Conservation (phyloP, 2,888 invertebrate genomes). For the Leuctra nigra region DNA sequence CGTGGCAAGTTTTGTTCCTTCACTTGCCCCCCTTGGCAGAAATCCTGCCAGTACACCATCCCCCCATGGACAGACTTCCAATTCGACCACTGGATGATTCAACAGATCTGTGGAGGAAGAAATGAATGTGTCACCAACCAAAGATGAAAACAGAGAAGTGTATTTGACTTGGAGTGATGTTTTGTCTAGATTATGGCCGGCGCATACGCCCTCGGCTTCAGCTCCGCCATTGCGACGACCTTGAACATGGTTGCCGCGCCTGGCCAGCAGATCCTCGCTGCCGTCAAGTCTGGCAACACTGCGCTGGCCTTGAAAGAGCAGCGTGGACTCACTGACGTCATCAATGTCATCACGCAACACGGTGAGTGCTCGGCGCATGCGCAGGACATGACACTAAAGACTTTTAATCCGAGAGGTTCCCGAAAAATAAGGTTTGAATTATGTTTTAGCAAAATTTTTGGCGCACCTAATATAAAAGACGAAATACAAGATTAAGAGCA, state of each 20-base stretch:
- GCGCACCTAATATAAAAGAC: background rate
- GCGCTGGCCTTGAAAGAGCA: conserved; percentile 48
- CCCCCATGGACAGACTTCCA: no score
- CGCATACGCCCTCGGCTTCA: conserved; percentile 60
- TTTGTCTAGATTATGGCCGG: conserved; percentile 64
- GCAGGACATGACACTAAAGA: background rate
- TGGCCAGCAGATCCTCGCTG: conserved; percentile 49
- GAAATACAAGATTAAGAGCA: no score
- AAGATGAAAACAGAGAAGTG: no score
- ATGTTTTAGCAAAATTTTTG: background rate
- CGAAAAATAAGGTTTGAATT: no score
- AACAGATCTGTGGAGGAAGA: no score
- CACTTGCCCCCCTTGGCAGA: no score
- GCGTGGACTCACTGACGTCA: conserved; percentile 44
- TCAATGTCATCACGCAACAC: conserved; percentile 47
- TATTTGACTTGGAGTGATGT: no score
- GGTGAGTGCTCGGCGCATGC: conserved; percentile 38
- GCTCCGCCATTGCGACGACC: conserved; percentile 64
- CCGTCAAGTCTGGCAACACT: conserved; percentile 45
- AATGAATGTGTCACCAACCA: no score
- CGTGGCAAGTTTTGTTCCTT: no score
- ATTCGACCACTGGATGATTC: no score
- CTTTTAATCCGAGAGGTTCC: background rate
- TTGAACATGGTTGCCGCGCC: conserved; percentile 58
- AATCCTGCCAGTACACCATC: no score